These are phyloP conservation scores for Petrocephalus microphthalmus DNA, from an alignment of 2,113 vertebrate species.

Conservation along the genomic window DNA sequence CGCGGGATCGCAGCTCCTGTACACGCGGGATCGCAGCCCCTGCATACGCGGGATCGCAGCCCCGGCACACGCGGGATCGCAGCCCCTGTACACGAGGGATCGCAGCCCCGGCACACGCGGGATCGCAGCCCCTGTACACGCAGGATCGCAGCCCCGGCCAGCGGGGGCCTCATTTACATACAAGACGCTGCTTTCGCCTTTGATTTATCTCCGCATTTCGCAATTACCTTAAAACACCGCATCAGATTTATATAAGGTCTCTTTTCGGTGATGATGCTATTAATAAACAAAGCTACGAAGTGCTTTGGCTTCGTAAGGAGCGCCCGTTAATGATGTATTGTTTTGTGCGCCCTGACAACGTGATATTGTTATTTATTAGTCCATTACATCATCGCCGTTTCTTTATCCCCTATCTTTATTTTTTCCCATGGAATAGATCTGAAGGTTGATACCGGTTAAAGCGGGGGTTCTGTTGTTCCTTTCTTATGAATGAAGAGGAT, in stretches of 20 bases:
- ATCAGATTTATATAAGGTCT: slow-evolving; percentile 32
- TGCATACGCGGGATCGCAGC: neutral
- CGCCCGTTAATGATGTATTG: slow-evolving; percentile 41
- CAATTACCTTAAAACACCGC: slow-evolving; percentile 28
- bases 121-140: neutral
- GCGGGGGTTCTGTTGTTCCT: neutral
- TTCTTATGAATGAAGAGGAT: slow-evolving; percentile 7
- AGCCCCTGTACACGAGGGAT: too few species aligned
- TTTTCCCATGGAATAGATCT: slow-evolving; percentile 28
- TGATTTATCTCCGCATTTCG: slow-evolving; percentile 28
- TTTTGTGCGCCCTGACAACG: slow-evolving; percentile 31
- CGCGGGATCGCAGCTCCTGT: too few species aligned
- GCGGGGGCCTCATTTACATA: slow-evolving; percentile 22
- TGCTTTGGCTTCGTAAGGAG: slow-evolving; percentile 33
- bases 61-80: too few species aligned
- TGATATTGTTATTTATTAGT: slow-evolving; percentile 39
- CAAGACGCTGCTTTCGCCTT: slow-evolving; percentile 9
- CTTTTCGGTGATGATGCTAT: slow-evolving; percentile 27
- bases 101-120: neutral
- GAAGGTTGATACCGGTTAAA: slow-evolving; percentile 26
- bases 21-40: neutral
- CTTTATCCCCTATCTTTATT: slow-evolving; percentile 29
- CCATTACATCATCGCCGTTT: slow-evolving; percentile 36
- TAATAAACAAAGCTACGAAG: slow-evolving; percentile 29
- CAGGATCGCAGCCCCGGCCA: too few species aligned